Conservation (phyloP, 2,888 invertebrate genomes). For the Melipona beecheii region DNA sequence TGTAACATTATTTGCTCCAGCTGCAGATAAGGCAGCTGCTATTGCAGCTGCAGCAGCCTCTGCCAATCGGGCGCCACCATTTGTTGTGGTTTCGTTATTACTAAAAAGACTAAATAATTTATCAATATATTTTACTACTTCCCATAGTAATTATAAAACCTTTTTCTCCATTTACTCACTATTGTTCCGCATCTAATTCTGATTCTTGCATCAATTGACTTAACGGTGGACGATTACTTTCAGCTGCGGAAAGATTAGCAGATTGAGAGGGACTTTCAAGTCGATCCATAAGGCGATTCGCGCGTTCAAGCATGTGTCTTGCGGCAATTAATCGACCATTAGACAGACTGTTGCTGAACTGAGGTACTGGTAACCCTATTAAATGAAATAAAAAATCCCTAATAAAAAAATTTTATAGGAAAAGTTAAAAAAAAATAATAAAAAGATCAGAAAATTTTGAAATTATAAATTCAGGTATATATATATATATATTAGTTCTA, state of each 20-base stretch:
- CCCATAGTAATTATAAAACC: background rate
- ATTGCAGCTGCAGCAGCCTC: conserved; percentile 80
- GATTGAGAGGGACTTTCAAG: conserved; percentile 82
- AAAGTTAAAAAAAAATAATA: background rate
- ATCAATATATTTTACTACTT: conserved; percentile 5
- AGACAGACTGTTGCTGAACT: conserved; percentile 85
- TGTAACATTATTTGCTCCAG: conserved; percentile 73
- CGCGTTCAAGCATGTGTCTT: conserved; percentile 84
- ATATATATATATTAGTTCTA: background rate
- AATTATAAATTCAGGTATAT: background rate
- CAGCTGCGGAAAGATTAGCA: conserved; percentile 59
- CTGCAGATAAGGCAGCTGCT: conserved; percentile 82
- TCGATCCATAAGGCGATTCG: conserved; percentile 83
- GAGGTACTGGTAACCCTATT: conserved; percentile 84
- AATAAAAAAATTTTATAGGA: background rate
- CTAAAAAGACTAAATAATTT: conserved; percentile 34
- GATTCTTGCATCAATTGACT: conserved; percentile 77
- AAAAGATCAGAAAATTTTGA: background rate
- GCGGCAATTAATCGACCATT: conserved; percentile 85
- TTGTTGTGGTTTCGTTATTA: conserved; percentile 64
- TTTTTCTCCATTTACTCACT: conserved; percentile 50
- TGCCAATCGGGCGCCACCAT: conserved; percentile 66
- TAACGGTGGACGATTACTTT: conserved; percentile 77
- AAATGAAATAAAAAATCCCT: background rate
- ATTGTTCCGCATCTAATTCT: conserved; percentile 67